Percentiles rank a stretch among this genome's conserved stretches.
phyloP scores from a whole-genome alignment of 2,888 invertebrate genomes.

The Sphaeridia pumilis region DNA sequence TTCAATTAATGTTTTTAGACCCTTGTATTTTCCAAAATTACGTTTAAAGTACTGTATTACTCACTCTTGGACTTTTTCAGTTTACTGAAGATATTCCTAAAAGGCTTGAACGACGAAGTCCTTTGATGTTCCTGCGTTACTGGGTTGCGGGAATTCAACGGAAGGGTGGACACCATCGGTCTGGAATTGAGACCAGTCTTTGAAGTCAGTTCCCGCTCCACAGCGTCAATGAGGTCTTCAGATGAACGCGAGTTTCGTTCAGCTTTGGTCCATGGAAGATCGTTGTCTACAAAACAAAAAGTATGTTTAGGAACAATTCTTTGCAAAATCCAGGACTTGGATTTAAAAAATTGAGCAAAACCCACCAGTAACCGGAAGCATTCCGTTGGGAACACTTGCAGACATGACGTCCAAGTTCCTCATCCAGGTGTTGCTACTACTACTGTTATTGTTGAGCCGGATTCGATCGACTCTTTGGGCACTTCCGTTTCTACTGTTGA shows the following conservation, averaged over 20 bases:
- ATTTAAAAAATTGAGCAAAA: too few relatives aligned
- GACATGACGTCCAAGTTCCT: too few relatives aligned
- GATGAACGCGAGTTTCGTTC: slow-evolving; percentile 15
- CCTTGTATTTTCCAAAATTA: not conserved
- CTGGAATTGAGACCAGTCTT: not conserved
- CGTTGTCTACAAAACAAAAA: not conserved
- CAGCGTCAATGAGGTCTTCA: slow-evolving; percentile 12
- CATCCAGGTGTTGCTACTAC: too few relatives aligned
- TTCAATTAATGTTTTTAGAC: not conserved
- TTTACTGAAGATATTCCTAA: slow-evolving; percentile 35
- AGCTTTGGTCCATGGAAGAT: slow-evolving; percentile 3
- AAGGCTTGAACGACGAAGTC: slow-evolving; percentile 18
- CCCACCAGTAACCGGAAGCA: too few relatives aligned
- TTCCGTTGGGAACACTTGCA: too few relatives aligned
- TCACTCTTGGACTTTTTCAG: slow-evolving; percentile 29
- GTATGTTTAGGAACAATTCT: too few relatives aligned
- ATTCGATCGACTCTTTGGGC: too few relatives aligned
- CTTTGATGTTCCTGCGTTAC: not conserved
- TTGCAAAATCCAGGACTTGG: too few relatives aligned
- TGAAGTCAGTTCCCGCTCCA: slow-evolving; percentile 2
- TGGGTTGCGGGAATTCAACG: slow-evolving; percentile 9
- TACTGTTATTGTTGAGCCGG: too few relatives aligned
- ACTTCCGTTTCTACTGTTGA: too few relatives aligned
- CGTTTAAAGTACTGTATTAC: not conserved
- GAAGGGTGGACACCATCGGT: slow-evolving; percentile 10